Base-by-base conservation (phyloP, 1,140 invertebrate species). In the Leguminivora glycinivorella region DNA sequence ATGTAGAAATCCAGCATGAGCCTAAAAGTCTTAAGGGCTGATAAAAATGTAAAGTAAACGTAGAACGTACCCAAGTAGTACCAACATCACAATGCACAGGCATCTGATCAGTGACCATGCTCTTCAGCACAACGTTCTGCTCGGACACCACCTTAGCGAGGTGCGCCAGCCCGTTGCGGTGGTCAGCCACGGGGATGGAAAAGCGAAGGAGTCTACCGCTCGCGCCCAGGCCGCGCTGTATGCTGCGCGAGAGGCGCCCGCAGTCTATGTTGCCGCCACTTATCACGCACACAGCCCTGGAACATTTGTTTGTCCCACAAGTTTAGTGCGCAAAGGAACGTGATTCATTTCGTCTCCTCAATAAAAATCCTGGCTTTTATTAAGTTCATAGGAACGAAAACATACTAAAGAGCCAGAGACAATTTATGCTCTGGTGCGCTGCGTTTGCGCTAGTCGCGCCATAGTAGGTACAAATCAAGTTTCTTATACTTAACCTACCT, bases 71-170 rank as follows among this genome's bases (percentile, higher is more conserved):
- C 87, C 84, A 89, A 75, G 85, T 89, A 56, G 81, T 79, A 0
- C 74, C 76, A 26, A 89, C 75, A 31, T 89, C 87, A 40, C 79
- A 84, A 67, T 89, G 83, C 14, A 89, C 81, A 85, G 87, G 89
- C 80, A 87, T 84, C 69, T 89, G 89, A 56, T 91, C 89, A 0
- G 89, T 91, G 29, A 83, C 80, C 6, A 91, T 52, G 67, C 87
- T 89, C 70, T 89, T 89, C 9, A 91, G 72, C 10, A 87, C 80
- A 0, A 79, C 84, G 29, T 80, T 83, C 68, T 89, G 80, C 0
- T 89, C 83, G 5, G 83, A 71, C n/a, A 91, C 82, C 6, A 73
- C 70, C 34, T 84, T 85, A 0, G 85, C 80, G 4, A 91, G 78
- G 25, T 78, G 67, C 40, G 84, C 82, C 3, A 91, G 69, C 0